Conservation (phyloP, 2,797 vertebrate genomes). For the Mus minutoides region DNA sequence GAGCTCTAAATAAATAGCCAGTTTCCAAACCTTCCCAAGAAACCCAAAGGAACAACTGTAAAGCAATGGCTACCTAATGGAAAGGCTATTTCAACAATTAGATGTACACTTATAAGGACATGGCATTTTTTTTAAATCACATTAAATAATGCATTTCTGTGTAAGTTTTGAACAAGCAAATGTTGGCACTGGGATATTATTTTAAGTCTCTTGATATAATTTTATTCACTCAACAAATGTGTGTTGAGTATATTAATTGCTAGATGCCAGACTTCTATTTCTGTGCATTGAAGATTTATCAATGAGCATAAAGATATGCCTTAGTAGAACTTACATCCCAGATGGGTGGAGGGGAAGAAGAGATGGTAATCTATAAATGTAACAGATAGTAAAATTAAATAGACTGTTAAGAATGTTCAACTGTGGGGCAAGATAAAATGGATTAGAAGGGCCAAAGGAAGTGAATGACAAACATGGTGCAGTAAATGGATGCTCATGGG, state of each 20-base stretch:
- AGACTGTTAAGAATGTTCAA: neutral
- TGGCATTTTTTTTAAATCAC: neutral
- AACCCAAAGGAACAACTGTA: neutral
- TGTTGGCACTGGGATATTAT: neutral
- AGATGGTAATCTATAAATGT: neutral
- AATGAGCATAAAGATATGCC: neutral
- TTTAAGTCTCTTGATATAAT: conserved; percentile 8
- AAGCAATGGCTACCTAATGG: neutral
- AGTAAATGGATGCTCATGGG: neutral
- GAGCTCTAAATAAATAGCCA: neutral
- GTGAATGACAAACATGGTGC: no score
- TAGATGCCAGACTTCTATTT: neutral
- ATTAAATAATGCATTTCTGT: neutral
- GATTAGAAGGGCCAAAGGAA: neutral
- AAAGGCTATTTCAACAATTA: conserved; percentile 20
- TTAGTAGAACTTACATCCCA: neutral
- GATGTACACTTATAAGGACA: neutral
- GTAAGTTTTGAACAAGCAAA: neutral
- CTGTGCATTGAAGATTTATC: neutral
- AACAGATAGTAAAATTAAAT: neutral
- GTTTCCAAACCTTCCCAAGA: neutral
- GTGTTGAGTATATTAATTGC: neutral
- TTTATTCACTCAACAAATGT: conserved; percentile 3
- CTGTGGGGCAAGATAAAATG: neutral
- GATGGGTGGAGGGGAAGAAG: neutral